phyloP scores from a whole-genome alignment of 2,888 invertebrate genomes.

The Ceramica pisi region DNA sequence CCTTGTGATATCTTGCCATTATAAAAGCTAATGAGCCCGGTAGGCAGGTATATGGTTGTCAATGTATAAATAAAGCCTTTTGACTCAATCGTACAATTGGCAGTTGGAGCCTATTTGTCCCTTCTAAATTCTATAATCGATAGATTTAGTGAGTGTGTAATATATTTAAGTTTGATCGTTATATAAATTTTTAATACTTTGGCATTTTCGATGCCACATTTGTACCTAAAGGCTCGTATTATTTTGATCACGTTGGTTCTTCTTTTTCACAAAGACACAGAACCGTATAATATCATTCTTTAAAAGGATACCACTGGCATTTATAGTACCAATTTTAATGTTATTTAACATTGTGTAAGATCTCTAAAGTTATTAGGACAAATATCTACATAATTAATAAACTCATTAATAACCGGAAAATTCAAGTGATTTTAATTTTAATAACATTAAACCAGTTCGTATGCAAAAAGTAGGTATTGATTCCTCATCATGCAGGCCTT shows the following conservation, averaged over 20 bases:
- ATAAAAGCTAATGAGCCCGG: slow-evolving; percentile 69
- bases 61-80: slow-evolving; percentile 36
- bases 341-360: not conserved
- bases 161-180: not conserved
- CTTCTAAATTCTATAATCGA: slow-evolving; percentile 23
- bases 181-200: too few species aligned
- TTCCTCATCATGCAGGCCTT: slow-evolving; percentile 20
- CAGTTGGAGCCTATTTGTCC: slow-evolving; percentile 12
- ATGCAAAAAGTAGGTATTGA: slow-evolving; percentile 5
- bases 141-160: not conserved
- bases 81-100: slow-evolving; percentile 21
- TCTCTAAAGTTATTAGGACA: not conserved
- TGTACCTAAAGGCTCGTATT: too few species aligned
- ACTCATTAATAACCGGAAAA: slow-evolving; percentile 1
- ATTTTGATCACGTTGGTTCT: too few species aligned
- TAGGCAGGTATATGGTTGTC: slow-evolving; percentile 35
- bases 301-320: too few species aligned
- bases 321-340: not conserved
- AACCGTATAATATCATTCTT: too few species aligned
- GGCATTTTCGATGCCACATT: too few species aligned
- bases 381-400: not conserved
- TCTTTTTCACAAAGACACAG: too few species aligned
- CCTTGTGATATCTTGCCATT: slow-evolving; percentile 66
- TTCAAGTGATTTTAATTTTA: not conserved
- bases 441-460: slow-evolving; percentile 25